Percentiles rank a stretch among this genome's conserved stretches.
Conservation (phyloP, 2,797 vertebrate genomes). For the Notoglanidium macrostoma region DNA sequence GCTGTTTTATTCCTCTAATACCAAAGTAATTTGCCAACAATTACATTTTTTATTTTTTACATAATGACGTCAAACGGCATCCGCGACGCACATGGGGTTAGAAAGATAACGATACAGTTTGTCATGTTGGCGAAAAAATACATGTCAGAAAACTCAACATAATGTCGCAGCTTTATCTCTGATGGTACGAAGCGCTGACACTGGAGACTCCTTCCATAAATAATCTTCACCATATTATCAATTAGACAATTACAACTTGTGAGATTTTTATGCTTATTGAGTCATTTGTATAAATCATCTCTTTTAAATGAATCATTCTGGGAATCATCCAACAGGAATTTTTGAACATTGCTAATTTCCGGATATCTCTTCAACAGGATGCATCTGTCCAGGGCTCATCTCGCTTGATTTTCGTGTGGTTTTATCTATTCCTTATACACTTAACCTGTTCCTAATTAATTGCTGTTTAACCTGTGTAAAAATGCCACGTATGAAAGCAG, state of each 20-base stretch:
- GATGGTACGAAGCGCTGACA: neutral
- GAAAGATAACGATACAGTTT: neutral
- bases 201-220: neutral
- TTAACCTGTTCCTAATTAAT: neutral
- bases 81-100: neutral
- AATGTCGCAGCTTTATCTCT: neutral
- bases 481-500: neutral
- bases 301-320: neutral
- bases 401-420: neutral
- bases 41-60: neutral
- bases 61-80: too few relatives aligned
- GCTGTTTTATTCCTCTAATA: neutral
- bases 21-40: neutral
- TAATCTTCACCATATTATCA: neutral
- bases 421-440: neutral
- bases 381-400: neutral
- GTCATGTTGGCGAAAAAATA: neutral
- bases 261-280: neutral
- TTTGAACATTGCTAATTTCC: neutral
- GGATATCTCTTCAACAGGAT: neutral
- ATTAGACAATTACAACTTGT: neutral
- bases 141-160: neutral
- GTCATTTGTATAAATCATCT: neutral
- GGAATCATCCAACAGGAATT: neutral
- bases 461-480: neutral